A percentile compares a stretch with the other conserved stretches of the same genome.
These are phyloP conservation scores for Alviniconcha marisindica DNA, from an alignment of 1,140 invertebrate genomes.

Conservation along the genomic window DNA sequence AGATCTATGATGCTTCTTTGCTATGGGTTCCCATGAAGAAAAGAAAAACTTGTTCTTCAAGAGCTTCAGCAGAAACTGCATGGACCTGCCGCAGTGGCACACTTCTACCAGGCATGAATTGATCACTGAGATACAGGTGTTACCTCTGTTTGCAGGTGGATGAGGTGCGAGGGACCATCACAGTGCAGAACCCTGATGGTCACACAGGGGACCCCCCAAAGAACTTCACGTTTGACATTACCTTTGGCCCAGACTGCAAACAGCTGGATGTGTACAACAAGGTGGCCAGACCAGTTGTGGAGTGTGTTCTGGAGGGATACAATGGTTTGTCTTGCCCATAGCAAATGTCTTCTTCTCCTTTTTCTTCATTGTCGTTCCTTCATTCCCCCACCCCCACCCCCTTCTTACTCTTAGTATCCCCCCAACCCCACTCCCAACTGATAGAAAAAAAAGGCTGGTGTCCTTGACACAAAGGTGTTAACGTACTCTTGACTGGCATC, in stretches of 20 bases:
- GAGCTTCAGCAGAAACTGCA: too few species aligned
- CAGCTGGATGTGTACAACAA: constrained; percentile 93
- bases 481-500: too few species aligned
- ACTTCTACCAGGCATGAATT: neutral
- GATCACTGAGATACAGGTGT: neutral
- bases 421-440: too few species aligned
- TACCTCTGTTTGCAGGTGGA: constrained; percentile 79
- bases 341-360: too few species aligned
- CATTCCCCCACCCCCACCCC: too few species aligned
- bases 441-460: too few species aligned
- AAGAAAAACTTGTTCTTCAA: too few species aligned
- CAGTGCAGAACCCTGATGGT: constrained; percentile 84
- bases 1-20: too few species aligned
- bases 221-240: constrained; percentile 92
- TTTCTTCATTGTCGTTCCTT: too few species aligned
- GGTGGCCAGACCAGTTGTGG: constrained; percentile 92
- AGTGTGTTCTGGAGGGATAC: constrained; percentile 96
- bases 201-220: constrained; percentile 79
- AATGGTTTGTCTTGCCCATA: constrained; percentile 81
- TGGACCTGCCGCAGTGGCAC: neutral
- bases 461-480: too few species aligned
- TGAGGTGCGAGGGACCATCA: constrained; percentile 85
- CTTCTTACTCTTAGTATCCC: too few species aligned
- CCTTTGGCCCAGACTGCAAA: constrained; percentile 77
- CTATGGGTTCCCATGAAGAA: too few species aligned